Conservation (phyloP, 2,888 invertebrate genomes). For the Megastigmus dorsalis region DNA sequence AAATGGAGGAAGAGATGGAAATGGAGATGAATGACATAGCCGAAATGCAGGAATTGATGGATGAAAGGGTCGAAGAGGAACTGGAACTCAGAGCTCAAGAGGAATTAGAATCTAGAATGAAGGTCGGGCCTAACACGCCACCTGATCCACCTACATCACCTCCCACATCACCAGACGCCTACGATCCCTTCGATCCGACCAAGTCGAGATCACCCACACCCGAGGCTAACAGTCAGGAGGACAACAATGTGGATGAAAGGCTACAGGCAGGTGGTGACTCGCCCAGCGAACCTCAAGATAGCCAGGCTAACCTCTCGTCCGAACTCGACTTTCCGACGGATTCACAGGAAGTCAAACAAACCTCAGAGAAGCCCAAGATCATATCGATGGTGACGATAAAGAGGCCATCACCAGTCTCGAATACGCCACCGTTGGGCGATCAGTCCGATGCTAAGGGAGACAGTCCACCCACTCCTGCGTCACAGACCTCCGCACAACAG, state of each 20-base stretch:
- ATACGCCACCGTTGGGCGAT: slow-evolving; percentile 46
- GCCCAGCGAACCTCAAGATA: slow-evolving; percentile 62
- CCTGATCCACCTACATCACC: slow-evolving; percentile 82
- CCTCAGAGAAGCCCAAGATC: slow-evolving; percentile 70
- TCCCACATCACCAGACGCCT: slow-evolving; percentile 86
- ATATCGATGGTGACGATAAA: slow-evolving; percentile 73
- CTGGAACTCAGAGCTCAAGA: slow-evolving; percentile 71
- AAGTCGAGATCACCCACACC: slow-evolving; percentile 84
- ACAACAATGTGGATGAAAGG: slow-evolving; percentile 57
- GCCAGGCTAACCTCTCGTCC: slow-evolving; percentile 44
- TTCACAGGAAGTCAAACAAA: slow-evolving; percentile 55
- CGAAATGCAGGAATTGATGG: slow-evolving; percentile 73
- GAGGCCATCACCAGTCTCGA: slow-evolving; percentile 61
- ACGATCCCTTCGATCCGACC: slow-evolving; percentile 94
- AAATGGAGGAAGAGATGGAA: slow-evolving; percentile 64
- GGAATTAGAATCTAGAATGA: slow-evolving; percentile 68
- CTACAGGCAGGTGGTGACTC: slow-evolving; percentile 61
- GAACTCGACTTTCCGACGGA: neutral
- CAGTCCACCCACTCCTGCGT: slow-evolving; percentile 30
- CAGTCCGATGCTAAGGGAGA: slow-evolving; percentile 18
- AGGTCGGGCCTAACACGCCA: slow-evolving; percentile 83
- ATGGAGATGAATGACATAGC: slow-evolving; percentile 22
- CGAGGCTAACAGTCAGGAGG: slow-evolving; percentile 64
- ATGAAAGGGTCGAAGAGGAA: slow-evolving; percentile 68
- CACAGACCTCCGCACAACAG: neutral